Evolutionary conservation across 2,888 invertebrate genomes (phyloP).

Genomic region (Chrysolina americana): DNA sequence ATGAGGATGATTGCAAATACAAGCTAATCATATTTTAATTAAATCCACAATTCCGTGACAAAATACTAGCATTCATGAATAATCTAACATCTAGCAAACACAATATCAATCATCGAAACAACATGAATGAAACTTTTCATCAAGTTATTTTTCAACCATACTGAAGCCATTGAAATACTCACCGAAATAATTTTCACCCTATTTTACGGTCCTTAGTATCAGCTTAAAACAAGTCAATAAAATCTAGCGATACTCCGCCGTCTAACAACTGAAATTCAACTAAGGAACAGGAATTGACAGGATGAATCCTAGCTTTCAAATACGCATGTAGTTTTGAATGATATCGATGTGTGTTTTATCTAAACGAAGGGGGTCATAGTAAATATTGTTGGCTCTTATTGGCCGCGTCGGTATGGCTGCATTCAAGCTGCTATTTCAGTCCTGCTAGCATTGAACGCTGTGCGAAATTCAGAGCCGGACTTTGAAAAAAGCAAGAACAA

Average conservation of each 20-base stretch:
- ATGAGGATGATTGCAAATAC: too few species aligned
- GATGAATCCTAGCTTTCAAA: slow-evolving; percentile 36
- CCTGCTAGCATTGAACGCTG: neutral
- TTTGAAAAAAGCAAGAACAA: too few species aligned
- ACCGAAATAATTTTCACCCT: slow-evolving; percentile 32
- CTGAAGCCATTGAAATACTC: slow-evolving; percentile 41
- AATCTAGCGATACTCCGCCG: slow-evolving; percentile 39
- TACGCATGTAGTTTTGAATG: slow-evolving; percentile 30
- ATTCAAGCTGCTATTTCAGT: neutral
- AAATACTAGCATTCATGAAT: too few species aligned
- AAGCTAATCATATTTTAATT: too few species aligned
- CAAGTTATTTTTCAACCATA: neutral
- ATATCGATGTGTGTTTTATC: neutral
- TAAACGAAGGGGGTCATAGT: neutral
- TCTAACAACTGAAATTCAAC: slow-evolving; percentile 49
- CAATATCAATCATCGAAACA: neutral
- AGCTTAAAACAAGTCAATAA: slow-evolving; percentile 48
- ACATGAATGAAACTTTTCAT: slow-evolving; percentile 13
- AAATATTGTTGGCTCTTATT: neutral
- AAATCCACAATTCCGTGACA: too few species aligned
- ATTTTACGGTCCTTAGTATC: slow-evolving; percentile 21
- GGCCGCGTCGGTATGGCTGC: neutral
- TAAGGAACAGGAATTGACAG: slow-evolving; percentile 38
- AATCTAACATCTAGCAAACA: too few species aligned
- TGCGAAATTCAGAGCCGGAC: too few species aligned